A percentile compares a stretch with the other conserved stretches of the same genome.
These are phyloP conservation scores for Anagrus nilaparvatae DNA, from an alignment of 1,140 invertebrate genomes.

Conservation along the genomic window DNA sequence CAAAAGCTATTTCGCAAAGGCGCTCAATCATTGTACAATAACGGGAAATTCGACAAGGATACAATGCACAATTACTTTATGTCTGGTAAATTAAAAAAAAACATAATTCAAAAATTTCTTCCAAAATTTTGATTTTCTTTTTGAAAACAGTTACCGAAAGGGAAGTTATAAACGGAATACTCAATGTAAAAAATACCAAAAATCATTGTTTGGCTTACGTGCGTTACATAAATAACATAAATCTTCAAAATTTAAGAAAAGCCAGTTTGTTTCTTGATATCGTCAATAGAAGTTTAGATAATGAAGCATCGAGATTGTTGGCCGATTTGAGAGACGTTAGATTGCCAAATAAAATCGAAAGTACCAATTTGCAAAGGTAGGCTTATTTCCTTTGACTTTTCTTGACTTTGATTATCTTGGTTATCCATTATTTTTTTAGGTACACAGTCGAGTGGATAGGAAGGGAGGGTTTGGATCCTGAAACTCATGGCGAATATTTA, in stretches of 20 bases:
- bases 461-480: slow-evolving; percentile 82
- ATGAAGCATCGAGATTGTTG: slow-evolving; percentile 83
- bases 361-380: slow-evolving; percentile 76
- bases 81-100: slow-evolving; percentile 63
- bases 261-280: slow-evolving; percentile 93
- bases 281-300: slow-evolving; percentile 82
- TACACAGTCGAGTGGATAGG: slow-evolving; percentile 97
- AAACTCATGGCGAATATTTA: slow-evolving; percentile 90
- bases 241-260: slow-evolving; percentile 88
- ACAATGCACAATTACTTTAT: slow-evolving; percentile 98
- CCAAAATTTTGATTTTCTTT: background rate
- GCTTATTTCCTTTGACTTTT: slow-evolving; percentile 16
- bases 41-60: slow-evolving; percentile 82
- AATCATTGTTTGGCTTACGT: slow-evolving; percentile 95
- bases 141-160: slow-evolving; percentile 77
- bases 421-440: slow-evolving; percentile 37
- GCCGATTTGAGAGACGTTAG: slow-evolving; percentile 82
- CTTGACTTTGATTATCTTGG: background rate
- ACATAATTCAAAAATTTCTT: background rate
- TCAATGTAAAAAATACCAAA: slow-evolving; percentile 90
- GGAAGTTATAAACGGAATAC: slow-evolving; percentile 90
- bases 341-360: slow-evolving; percentile 77
- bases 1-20: slow-evolving; percentile 91
- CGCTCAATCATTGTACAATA: slow-evolving; percentile 70
- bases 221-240: slow-evolving; percentile 95